These are phyloP conservation scores for Apamea monoglypha DNA, from an alignment of 2,888 invertebrate genomes.

Conservation along the genomic window DNA sequence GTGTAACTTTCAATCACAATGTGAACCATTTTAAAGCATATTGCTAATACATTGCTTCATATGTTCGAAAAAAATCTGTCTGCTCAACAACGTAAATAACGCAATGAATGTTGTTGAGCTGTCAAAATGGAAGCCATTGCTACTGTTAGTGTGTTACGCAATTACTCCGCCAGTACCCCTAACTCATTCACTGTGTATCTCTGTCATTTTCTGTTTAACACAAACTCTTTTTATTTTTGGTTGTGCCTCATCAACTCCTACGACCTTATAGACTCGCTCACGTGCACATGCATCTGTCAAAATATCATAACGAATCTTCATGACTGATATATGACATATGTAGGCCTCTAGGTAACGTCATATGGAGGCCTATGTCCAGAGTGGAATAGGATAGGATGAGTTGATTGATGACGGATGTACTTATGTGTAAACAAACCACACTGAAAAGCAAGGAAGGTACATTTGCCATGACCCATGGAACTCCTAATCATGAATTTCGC, in stretches of 20 bases:
- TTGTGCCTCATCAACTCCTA: not conserved
- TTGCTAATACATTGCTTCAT: not conserved
- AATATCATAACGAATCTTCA: not conserved
- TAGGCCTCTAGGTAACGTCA: no score
- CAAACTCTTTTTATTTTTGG: not conserved
- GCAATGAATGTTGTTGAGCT: not conserved
- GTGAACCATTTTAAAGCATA: not conserved
- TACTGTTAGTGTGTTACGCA: not conserved
- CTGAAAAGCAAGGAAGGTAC: not conserved
- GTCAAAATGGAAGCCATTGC: not conserved
- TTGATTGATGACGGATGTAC: not conserved
- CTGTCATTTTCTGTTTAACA: not conserved
- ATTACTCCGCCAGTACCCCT: not conserved
- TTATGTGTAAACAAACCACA: not conserved
- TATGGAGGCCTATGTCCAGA: not conserved
- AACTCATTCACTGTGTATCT: no score
- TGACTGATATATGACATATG: not conserved
- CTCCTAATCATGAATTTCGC: slow-evolving; percentile 25
- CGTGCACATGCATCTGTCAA: not conserved
- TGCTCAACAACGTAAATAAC: not conserved
- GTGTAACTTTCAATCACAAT: not conserved
- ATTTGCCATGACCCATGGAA: not conserved
- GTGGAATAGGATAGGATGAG: not conserved
- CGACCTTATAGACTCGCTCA: not conserved
- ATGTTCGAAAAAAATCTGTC: not conserved